Base-by-base conservation (phyloP, 2,888 invertebrate genomes). In the Cordilura impudica region DNA sequence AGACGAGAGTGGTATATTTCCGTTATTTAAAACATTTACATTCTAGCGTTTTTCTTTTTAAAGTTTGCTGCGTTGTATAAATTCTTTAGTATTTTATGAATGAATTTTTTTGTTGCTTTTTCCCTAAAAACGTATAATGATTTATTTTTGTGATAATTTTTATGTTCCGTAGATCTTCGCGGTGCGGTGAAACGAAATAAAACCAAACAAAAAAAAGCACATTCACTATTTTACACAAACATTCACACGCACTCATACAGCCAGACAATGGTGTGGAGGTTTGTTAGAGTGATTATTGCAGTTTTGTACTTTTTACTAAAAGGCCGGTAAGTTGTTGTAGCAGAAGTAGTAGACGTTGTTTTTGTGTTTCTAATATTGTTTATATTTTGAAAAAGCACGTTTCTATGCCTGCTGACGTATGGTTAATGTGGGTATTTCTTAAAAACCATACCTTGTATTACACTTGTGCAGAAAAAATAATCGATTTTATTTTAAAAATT, bases 341-440 rank as follows among this genome's bases (percentile, higher is more conserved):
- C 29, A 54, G 29, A 6, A 54, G 10, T 39, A 18, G 54, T 23
- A 21, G 35, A 35, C 49, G 10, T 53, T 61, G 21, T 61, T 53
- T 10, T 60, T 3, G 8, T 35, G 19, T 21, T 29, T 35, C 31
- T 60, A n/a, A 45, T 26, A 4, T 45, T 7, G 12, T 56, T 26
- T n/a, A n/a, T 58, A 19, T 58, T 58, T 31, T 14, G 43, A 53
- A n/a, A 21, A 61, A 79, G 71, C 78, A 75, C 79, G 75, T 79
- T 79, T 78, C 54, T 66, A 43, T 61, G 69, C 71, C 53, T 45
- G 39, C 74, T 70, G 74, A 79, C 74, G 67, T 75, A 75, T 75
- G 71, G 73, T 58, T 47, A 73, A 73, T 73, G 51, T 73, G 8
- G 19, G 18, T 16, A 7, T 54, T 54, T 14, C 10, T 54, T 21